A percentile compares a stretch with the other conserved stretches of the same genome.
phyloP scores from a whole-genome alignment of 2,888 invertebrate genomes.

The Hesperia comma region DNA sequence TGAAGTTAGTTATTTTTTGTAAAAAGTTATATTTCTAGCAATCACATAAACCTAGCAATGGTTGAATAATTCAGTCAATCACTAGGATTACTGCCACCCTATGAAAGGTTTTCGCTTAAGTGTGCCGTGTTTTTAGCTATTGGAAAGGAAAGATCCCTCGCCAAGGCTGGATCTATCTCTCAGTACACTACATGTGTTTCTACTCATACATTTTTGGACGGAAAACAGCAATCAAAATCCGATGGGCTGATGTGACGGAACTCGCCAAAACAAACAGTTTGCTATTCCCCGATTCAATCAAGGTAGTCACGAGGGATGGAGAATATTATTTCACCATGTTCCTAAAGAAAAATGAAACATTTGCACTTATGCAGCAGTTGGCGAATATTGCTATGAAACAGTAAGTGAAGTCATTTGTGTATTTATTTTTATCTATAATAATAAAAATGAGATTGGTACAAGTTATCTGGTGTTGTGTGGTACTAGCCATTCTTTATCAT shows the following conservation, averaged over 20 bases:
- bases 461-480: no score
- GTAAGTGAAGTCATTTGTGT: slow-evolving; percentile 64
- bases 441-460: background rate
- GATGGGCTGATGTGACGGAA: slow-evolving; percentile 95
- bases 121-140: slow-evolving; percentile 86
- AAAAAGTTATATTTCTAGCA: no score
- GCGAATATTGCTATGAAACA: slow-evolving; percentile 98
- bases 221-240: slow-evolving; percentile 93
- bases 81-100: no score
- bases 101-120: no score
- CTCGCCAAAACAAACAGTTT: slow-evolving; percentile 90
- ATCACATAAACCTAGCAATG: no score
- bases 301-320: slow-evolving; percentile 92
- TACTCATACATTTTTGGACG: slow-evolving; percentile 96
- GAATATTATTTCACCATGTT: slow-evolving; percentile 97
- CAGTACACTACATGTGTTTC: slow-evolving; percentile 97
- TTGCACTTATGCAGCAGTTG: slow-evolving; percentile 95
- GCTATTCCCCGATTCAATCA: slow-evolving; percentile 93
- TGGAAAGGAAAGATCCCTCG: slow-evolving; percentile 96
- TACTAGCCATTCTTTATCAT: no score
- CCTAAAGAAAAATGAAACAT: slow-evolving; percentile 94
- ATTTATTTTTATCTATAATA: background rate
- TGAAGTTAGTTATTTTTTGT: no score
- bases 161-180: slow-evolving; percentile 99
- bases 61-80: no score